phyloP scores from a whole-genome alignment of 2,797 vertebrate species.

The Melanotaenia trifasciata region DNA sequence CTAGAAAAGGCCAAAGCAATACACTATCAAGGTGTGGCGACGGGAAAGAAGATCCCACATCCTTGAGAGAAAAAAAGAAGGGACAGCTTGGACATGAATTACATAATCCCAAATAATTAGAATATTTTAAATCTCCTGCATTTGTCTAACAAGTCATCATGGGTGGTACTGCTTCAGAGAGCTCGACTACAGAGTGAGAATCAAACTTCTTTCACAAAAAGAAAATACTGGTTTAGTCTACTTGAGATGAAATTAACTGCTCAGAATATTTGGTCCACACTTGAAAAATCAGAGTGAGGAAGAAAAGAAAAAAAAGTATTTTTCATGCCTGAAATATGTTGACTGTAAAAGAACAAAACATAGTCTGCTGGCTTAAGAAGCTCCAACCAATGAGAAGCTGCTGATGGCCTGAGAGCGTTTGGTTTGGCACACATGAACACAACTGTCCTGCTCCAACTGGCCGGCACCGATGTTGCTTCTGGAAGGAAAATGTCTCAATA shows the following conservation, averaged over 20 bases:
- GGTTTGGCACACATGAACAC: constrained; percentile 34
- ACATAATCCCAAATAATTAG: neutral
- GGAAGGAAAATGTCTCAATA: neutral
- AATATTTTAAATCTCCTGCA: neutral
- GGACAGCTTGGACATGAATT: neutral
- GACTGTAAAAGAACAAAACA: neutral
- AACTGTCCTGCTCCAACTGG: neutral
- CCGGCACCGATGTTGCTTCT: neutral
- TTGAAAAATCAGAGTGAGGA: no score
- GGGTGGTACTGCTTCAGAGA: neutral
- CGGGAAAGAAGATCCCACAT: neutral
- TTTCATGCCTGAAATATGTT: no score
- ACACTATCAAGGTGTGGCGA: neutral
- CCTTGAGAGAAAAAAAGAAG: neutral
- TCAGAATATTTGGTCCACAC: no score
- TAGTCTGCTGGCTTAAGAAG: neutral
- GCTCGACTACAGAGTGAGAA: neutral
- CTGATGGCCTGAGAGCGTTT: neutral
- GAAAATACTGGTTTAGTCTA: no score
- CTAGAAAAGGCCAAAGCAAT: constrained; percentile 23
- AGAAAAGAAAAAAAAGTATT: neutral
- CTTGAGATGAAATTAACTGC: no score
- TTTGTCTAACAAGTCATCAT: neutral
- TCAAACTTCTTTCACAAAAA: neutral
- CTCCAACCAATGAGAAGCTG: constrained; percentile 25